These are phyloP conservation scores for Paralichthys olivaceus DNA, from an alignment of 2,113 vertebrate genomes.

Conservation along the genomic window DNA sequence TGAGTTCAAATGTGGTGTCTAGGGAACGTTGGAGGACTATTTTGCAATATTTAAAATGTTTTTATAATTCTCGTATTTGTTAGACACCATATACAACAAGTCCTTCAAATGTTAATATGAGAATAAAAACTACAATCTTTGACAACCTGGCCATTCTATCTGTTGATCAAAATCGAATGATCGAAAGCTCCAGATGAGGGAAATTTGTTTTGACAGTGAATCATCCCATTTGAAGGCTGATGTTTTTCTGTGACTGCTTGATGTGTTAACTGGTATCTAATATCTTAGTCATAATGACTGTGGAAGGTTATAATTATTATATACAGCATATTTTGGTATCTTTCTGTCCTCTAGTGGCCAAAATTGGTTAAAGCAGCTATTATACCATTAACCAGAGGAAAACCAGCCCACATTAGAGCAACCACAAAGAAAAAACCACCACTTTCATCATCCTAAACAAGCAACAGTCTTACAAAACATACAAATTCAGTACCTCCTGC, in stretches of 20 bases:
- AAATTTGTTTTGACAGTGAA: neutral
- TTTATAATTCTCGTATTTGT: too few species aligned
- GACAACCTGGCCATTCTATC: neutral
- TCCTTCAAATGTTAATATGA: neutral
- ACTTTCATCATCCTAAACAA: neutral
- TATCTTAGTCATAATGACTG: neutral
- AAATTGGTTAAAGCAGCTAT: neutral
- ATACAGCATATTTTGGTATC: neutral
- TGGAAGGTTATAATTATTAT: neutral
- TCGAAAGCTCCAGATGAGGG: neutral
- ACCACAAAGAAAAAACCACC: too few species aligned
- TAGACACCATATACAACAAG: too few species aligned
- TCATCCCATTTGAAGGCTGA: neutral
- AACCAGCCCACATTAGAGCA: neutral
- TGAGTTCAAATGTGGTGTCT: too few species aligned
- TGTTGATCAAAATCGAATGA: neutral
- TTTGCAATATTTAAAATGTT: too few species aligned
- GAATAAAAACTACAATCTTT: neutral
- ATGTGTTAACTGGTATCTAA: neutral
- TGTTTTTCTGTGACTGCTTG: neutral
- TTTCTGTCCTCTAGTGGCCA: conserved; percentile 40
- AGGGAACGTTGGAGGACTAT: too few species aligned
- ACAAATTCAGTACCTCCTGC: conserved; percentile 87
- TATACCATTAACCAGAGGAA: neutral
- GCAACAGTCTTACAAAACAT: neutral